These are phyloP conservation scores for Chouioia cunea DNA, from an alignment of 2,888 invertebrate species.

Conservation along the genomic window DNA sequence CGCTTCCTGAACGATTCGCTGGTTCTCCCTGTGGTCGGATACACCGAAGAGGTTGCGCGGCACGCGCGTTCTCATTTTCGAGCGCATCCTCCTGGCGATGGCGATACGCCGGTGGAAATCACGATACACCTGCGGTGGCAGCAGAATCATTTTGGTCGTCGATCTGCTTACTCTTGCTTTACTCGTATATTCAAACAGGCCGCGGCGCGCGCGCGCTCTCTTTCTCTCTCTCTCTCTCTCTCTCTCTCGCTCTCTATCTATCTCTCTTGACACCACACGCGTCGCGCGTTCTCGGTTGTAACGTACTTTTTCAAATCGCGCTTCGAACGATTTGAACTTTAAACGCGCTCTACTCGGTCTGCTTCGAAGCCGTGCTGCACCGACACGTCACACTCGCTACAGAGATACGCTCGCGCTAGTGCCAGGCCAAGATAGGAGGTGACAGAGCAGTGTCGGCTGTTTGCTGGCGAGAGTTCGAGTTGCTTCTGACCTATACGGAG, in stretches of 20 bases:
- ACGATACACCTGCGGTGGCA: slow-evolving; percentile 60
- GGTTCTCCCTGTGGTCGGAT: slow-evolving; percentile 73
- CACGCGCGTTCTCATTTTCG: slow-evolving; percentile 59
- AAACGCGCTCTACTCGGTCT: slow-evolving; percentile 9
- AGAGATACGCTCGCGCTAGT: background rate
- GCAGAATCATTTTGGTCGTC: slow-evolving; percentile 48
- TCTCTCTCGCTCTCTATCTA: no score
- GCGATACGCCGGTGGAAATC: slow-evolving; percentile 61
- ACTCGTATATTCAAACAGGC: no score
- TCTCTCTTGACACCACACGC: background rate
- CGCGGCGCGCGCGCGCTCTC: slow-evolving; percentile 4
- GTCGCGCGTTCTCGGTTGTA: slow-evolving; percentile 18
- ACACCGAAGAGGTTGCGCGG: slow-evolving; percentile 74
- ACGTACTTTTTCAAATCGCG: slow-evolving; percentile 23
- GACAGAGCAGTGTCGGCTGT: slow-evolving; percentile 26
- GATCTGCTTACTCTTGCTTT: no score
- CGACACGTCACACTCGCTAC: background rate
- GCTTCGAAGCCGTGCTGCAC: background rate
- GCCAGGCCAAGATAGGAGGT: background rate
- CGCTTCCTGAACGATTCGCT: slow-evolving; percentile 73
- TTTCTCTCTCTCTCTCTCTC: no score
- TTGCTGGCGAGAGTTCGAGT: slow-evolving; percentile 57
- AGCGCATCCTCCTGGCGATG: slow-evolving; percentile 57
- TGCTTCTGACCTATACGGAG: slow-evolving; percentile 52
- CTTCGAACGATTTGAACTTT: background rate